Evolutionary conservation across 92 coral and sea anemone species (phyloP).

Genomic region (Ricordea florida): DNA sequence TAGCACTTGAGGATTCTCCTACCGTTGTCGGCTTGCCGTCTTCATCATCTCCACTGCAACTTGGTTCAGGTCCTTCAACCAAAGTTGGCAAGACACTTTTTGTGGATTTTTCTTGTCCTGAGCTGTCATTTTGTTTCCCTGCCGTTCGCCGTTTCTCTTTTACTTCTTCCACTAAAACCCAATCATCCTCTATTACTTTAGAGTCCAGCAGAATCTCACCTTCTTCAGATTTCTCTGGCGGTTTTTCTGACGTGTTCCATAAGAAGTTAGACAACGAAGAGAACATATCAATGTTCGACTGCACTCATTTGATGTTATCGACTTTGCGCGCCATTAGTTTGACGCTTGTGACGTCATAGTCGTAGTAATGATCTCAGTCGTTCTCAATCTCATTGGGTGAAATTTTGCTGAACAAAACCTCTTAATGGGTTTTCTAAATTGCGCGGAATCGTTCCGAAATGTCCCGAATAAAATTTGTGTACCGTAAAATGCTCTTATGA

Average conservation of each 20-base stretch:
- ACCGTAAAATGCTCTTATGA: too few species aligned
- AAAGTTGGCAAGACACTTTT: neutral
- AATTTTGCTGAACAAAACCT: too few species aligned
- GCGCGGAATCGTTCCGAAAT: too few species aligned
- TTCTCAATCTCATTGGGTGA: too few species aligned
- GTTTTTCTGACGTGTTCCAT: conserved; percentile 55
- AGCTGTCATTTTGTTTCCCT: neutral
- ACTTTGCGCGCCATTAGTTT: neutral
- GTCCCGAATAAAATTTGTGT: too few species aligned
- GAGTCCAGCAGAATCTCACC: conserved; percentile 44
- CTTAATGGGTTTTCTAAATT: too few species aligned
- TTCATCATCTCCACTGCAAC: neutral
- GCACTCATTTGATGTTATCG: neutral
- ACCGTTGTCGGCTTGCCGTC: conserved; percentile 2
- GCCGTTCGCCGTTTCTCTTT: too few species aligned
- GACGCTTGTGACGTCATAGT: neutral
- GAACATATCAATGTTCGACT: conserved; percentile 25
- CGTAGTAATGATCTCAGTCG: too few species aligned
- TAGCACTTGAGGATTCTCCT: too few species aligned
- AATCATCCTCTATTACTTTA: conserved; percentile 71
- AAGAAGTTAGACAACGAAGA: conserved; percentile 72
- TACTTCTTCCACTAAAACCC: conserved; percentile 91
- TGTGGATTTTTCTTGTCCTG: neutral
- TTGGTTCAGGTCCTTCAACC: conserved; percentile 11
- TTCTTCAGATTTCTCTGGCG: neutral